Evolutionary conservation across 2,113 vertebrate genomes (phyloP).

Genomic region (Rattus norvegicus): DNA sequence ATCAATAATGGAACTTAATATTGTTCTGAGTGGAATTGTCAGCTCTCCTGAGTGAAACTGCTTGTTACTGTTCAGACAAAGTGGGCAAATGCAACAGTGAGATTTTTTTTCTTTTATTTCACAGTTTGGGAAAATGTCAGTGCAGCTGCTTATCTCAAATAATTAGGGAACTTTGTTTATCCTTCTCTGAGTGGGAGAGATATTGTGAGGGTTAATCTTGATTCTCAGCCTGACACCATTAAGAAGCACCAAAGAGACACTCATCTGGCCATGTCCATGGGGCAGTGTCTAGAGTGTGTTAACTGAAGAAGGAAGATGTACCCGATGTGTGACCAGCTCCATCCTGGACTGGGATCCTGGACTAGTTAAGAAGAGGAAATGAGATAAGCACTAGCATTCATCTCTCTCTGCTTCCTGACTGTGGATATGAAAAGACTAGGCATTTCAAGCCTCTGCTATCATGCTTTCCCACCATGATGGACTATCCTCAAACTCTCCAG

Average conservation of each 20-base stretch:
- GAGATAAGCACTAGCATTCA: background rate
- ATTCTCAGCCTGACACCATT: background rate
- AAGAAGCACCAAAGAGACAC: background rate
- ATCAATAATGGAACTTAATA: slow-evolving; percentile 66
- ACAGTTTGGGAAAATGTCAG: slow-evolving; percentile 7
- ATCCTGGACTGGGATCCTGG: no score
- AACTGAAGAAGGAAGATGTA: background rate
- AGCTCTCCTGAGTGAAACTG: slow-evolving; percentile 31
- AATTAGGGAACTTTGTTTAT: background rate
- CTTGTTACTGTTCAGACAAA: background rate
- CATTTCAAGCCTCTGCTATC: no score
- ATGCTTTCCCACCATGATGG: background rate
- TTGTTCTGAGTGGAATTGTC: slow-evolving; percentile 7
- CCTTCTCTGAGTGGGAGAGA: background rate
- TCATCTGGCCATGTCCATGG: no score
- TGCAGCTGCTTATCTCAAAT: background rate
- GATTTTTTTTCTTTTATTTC: slow-evolving; percentile 56
- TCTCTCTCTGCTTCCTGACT: background rate
- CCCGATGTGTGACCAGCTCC: background rate
- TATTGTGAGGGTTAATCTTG: background rate
- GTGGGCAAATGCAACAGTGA: background rate
- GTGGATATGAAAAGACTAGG: no score
- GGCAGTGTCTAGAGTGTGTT: no score
- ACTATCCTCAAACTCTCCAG: background rate
- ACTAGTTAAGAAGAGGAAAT: background rate